phyloP scores from a whole-genome alignment of 2,797 vertebrate genomes.

The Tiaroga cobitis region DNA sequence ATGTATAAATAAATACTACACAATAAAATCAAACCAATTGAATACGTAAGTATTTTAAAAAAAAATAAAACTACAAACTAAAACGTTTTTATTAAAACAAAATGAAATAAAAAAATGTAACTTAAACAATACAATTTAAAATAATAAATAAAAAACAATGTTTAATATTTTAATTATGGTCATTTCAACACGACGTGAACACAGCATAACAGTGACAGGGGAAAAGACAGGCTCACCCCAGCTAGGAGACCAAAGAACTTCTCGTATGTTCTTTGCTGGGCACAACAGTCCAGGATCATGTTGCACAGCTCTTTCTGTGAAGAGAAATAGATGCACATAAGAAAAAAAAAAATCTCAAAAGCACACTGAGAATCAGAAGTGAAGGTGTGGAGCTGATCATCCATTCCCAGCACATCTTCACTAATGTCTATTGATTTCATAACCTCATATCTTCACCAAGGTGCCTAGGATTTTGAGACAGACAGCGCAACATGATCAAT shows the following conservation, averaged over 20 bases:
- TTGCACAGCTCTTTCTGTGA: slow-evolving; percentile 97
- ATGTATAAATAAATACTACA: background rate
- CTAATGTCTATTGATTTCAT: slow-evolving; percentile 23
- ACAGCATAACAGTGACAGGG: background rate
- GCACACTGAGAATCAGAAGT: background rate
- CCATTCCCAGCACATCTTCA: background rate
- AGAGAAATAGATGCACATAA: slow-evolving; percentile 51
- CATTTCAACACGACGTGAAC: background rate
- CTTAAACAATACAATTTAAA: background rate
- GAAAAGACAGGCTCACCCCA: slow-evolving; percentile 83
- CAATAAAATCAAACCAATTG: background rate
- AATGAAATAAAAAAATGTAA: background rate
- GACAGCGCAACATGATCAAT: slow-evolving; percentile 15
- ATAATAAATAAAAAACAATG: background rate
- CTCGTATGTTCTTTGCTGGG: slow-evolving; percentile 97
- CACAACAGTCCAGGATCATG: slow-evolving; percentile 99
- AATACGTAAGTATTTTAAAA: background rate
- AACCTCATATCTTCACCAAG: background rate
- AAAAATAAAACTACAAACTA: background rate
- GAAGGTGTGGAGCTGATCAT: background rate
- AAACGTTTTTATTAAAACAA: background rate
- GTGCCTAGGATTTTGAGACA: background rate
- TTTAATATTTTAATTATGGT: background rate
- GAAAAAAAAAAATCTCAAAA: background rate
- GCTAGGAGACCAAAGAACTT: slow-evolving; percentile 98